Percentiles rank a stretch among this genome's conserved stretches.
Conservation (phyloP, 2,113 vertebrate species). For the Mungos mungo region DNA sequence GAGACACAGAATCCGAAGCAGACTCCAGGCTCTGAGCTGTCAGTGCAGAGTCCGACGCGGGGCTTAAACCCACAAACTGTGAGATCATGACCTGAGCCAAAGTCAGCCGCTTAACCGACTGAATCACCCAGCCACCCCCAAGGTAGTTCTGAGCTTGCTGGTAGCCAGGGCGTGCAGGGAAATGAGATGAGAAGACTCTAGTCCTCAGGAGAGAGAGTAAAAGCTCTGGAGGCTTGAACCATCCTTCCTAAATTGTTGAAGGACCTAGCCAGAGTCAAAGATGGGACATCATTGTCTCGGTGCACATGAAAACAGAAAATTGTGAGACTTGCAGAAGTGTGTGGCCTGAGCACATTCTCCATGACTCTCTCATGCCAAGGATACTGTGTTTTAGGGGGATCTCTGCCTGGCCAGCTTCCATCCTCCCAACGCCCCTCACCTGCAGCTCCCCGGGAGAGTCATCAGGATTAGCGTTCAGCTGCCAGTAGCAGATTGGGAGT, state of each 20-base stretch:
- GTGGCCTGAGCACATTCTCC: background rate
- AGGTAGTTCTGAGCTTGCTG: background rate
- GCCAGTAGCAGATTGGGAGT: background rate
- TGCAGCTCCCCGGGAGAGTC: background rate
- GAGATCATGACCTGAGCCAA: too few species aligned
- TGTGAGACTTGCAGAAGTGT: background rate
- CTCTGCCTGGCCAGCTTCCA: background rate
- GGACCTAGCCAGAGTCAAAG: background rate
- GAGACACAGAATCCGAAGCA: too few species aligned
- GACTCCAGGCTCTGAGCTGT: too few species aligned
- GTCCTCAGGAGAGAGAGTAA: background rate
- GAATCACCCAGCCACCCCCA: too few species aligned
- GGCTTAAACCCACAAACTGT: too few species aligned
- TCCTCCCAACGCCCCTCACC: background rate
- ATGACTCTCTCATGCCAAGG: background rate
- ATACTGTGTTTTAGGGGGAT: background rate
- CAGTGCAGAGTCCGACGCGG: too few species aligned
- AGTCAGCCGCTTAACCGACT: too few species aligned
- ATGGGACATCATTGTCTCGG: background rate
- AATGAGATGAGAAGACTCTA: background rate
- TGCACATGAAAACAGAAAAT: background rate
- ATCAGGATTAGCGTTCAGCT: background rate
- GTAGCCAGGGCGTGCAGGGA: background rate
- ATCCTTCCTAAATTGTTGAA: background rate
- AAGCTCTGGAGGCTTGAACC: background rate